A percentile compares a stretch with the other conserved stretches of the same genome.
Evolutionary conservation across 2,888 invertebrate species (phyloP).

Genomic region (Drosophila falleni): DNA sequence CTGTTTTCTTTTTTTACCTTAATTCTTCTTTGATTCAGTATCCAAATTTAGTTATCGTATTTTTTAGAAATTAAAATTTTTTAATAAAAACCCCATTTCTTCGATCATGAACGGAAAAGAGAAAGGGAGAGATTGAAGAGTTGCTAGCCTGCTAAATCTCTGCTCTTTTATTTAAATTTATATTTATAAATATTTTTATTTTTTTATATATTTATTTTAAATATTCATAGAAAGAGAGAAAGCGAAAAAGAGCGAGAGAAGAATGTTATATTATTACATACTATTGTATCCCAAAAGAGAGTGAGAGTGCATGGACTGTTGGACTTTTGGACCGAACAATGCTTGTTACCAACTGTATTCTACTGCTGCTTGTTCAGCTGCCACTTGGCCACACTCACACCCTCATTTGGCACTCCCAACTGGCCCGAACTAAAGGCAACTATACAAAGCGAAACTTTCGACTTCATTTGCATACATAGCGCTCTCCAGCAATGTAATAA

Average conservation of each 20-base stretch:
- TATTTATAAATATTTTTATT: too few relatives aligned
- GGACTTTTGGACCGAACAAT: conserved; percentile 2
- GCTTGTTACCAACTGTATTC: conserved; percentile 18
- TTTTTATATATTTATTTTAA: too few relatives aligned
- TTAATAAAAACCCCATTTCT: too few relatives aligned
- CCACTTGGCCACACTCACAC: conserved; percentile 6
- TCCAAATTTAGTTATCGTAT: too few relatives aligned
- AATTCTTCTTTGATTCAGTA: too few relatives aligned
- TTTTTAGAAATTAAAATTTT: too few relatives aligned
- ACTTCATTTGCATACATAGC: conserved; percentile 84
- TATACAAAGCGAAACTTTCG: conserved; percentile 78
- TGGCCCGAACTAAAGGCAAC: conserved; percentile 56
- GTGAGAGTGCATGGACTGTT: background rate
- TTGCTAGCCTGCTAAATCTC: too few relatives aligned
- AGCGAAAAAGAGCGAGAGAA: background rate
- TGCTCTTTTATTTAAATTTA: too few relatives aligned
- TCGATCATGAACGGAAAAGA: too few relatives aligned
- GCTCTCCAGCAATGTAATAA: conserved; percentile 82
- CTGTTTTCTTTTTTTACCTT: too few relatives aligned
- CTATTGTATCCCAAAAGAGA: background rate
- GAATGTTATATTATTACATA: background rate
- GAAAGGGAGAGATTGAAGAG: too few relatives aligned
- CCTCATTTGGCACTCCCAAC: conserved; percentile 24
- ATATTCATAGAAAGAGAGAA: background rate
- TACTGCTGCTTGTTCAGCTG: background rate